Evolutionary conservation across 2,797 vertebrate species (phyloP).

Genomic region (Gymnoscopelus microlampas): DNA sequence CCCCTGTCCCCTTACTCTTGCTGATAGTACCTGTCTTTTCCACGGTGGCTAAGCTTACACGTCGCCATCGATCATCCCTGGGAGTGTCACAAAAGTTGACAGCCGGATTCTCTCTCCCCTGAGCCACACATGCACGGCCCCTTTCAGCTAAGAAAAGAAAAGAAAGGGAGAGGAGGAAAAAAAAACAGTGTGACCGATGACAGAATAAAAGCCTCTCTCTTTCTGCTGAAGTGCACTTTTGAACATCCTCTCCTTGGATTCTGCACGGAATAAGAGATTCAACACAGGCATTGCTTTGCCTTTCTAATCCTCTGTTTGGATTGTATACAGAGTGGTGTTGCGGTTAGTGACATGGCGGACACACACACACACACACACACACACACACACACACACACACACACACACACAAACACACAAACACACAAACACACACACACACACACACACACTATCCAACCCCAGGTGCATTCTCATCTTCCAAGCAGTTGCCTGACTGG

Average conservation of each 20-base stretch:
- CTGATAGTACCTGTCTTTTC: slow-evolving; percentile 46
- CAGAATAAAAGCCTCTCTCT: slow-evolving; percentile 25
- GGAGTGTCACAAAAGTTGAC: slow-evolving; percentile 63
- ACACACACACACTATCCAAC: slow-evolving; percentile 27
- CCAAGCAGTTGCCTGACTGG: slow-evolving; percentile 56
- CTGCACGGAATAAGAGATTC: slow-evolving; percentile 5
- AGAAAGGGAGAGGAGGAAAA: neutral
- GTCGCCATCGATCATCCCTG: slow-evolving; percentile 63
- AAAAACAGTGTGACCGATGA: slow-evolving; percentile 18
- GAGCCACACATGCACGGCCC: slow-evolving; percentile 23
- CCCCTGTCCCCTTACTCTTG: slow-evolving; percentile 20
- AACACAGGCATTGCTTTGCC: neutral
- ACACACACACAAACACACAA: slow-evolving; percentile 4
- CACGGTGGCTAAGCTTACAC: slow-evolving; percentile 52
- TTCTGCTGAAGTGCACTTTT: slow-evolving; percentile 51
- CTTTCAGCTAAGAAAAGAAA: neutral
- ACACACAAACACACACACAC: neutral
- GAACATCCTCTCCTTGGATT: slow-evolving; percentile 16
- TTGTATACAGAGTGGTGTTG: neutral
- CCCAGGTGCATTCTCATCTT: slow-evolving; percentile 62
- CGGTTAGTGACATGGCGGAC: too few species aligned
- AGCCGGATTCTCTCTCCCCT: slow-evolving; percentile 44
- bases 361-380: neutral
- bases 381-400: slow-evolving; percentile 7
- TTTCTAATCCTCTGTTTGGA: slow-evolving; percentile 3